Conservation (phyloP, 2,888 invertebrate species). For the Amiota communis region DNA sequence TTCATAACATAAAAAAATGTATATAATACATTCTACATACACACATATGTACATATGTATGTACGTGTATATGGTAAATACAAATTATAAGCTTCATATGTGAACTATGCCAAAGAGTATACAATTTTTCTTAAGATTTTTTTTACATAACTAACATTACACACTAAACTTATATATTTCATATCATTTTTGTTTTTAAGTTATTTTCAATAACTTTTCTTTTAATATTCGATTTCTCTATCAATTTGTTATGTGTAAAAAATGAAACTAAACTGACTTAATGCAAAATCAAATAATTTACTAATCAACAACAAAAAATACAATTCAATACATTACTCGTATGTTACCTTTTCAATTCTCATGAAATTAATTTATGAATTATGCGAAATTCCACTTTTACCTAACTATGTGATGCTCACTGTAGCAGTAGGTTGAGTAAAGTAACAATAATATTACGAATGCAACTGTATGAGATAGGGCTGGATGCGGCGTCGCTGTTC, state of each 20-base stretch:
- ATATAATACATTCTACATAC: no score
- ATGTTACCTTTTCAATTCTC: no score
- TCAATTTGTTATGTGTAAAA: slow-evolving; percentile 39
- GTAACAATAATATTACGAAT: slow-evolving; percentile 56
- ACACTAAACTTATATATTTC: slow-evolving; percentile 33
- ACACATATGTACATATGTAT: no score
- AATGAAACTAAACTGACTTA: not conserved
- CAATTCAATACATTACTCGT: slow-evolving; percentile 5
- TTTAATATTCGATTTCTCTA: slow-evolving; percentile 14
- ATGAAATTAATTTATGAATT: slow-evolving; percentile 41
- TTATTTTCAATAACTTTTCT: slow-evolving; percentile 22
- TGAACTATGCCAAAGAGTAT: not conserved
- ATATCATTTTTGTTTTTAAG: slow-evolving; percentile 27
- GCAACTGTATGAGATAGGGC: slow-evolving; percentile 52
- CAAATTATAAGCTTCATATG: no score
- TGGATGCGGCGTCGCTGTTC: slow-evolving; percentile 52
- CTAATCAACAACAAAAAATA: not conserved
- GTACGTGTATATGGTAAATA: no score
- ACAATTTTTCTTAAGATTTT: not conserved
- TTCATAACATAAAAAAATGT: no score
- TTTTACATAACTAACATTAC: slow-evolving; percentile 47
- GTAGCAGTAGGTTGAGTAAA: slow-evolving; percentile 42
- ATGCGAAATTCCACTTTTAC: slow-evolving; percentile 56
- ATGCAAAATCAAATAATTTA: slow-evolving; percentile 19
- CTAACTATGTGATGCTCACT: slow-evolving; percentile 54